Conservation (phyloP, 2,888 invertebrate genomes). For the Iselma pallidipennis region DNA sequence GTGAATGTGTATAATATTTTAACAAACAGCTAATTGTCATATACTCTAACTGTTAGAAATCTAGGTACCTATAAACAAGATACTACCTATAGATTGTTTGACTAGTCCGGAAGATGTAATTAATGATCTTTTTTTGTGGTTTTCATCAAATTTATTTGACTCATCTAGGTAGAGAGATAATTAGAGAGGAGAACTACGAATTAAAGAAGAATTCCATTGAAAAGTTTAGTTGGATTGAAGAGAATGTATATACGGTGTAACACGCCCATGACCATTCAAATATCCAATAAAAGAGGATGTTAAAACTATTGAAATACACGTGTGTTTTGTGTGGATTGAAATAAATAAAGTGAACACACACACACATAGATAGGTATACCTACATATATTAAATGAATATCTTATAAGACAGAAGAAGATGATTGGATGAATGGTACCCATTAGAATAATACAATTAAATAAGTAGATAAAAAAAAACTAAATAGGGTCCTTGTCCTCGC, state of each 20-base stretch:
- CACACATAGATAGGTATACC: no score
- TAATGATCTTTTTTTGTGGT: slow-evolving; percentile 11
- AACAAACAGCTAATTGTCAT: slow-evolving; percentile 32
- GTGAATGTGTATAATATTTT: slow-evolving; percentile 32
- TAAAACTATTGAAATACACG: slow-evolving; percentile 13
- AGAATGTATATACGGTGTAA: neutral
- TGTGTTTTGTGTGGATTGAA: slow-evolving; percentile 2
- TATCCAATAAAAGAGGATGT: slow-evolving; percentile 29
- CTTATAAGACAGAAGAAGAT: neutral
- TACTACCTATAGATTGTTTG: no score
- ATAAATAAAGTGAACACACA: neutral
- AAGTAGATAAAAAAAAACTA: slow-evolving; percentile 30
- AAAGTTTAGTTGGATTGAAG: neutral
- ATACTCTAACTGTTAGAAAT: slow-evolving; percentile 2
- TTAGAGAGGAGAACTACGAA: neutral
- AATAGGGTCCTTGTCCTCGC: slow-evolving; percentile 39
- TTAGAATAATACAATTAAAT: slow-evolving; percentile 29
- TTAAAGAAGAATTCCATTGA: neutral
- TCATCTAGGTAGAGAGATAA: neutral
- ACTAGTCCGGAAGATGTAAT: slow-evolving; percentile 7
- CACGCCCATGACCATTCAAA: slow-evolving; percentile 27
- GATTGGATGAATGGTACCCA: slow-evolving; percentile 2
- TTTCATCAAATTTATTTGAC: neutral
- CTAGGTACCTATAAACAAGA: no score
- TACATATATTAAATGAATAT: neutral